Base-by-base conservation (phyloP, 2,797 vertebrate genomes). In the Pseudomugil tenellus region DNA sequence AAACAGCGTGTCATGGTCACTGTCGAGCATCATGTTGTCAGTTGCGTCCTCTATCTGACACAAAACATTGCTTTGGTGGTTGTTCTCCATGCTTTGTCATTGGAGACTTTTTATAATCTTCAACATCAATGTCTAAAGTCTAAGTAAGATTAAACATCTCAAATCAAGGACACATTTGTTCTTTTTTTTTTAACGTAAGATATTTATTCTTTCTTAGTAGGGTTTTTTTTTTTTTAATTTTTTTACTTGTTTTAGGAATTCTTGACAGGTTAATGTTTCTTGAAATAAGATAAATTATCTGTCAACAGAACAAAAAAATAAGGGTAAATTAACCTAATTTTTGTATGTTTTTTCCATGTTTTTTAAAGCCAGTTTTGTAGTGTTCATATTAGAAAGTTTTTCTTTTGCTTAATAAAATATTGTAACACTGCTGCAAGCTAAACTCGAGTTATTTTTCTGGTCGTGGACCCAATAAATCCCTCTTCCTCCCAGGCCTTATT, bases 351-450 rank as follows among this genome's bases (percentile, higher is more conserved):
- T n/a, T n/a, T n/a, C n/a, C n/a, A n/a, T n/a, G n/a, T n/a, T n/a
- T n/a, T n/a, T n/a, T n/a, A n/a, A n/a, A n/a, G n/a, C n/a, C n/a
- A n/a, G n/a, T n/a, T n/a, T n/a, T 25, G 8, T 29, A 3, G 3
- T 29, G 46, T 17, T 29, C 37, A n/a, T 23, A 23, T 48, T 11
- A 21, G n/a, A 49, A 23, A 49, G 14, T 6, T 37, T 11, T 6
- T 58, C 1, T 25, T 41, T 6, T 16, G 4, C 4, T 4, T 19
- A 14, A 23, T 39, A 23, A 21, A 10, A 37, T 58, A 39, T 35
- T 68, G 10, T 10, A 35, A 35, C 63, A n/a, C 67, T 48, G 52
- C 56, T 6, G 77, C 5, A n/a, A n/a, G 8, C 16, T 41, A n/a
- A 19, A n/a, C 3, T 43, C 41, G 3, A n/a, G 6, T 43, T 43